Conservation (phyloP, 2,888 invertebrate species). For the Drosophila melanosoma region DNA sequence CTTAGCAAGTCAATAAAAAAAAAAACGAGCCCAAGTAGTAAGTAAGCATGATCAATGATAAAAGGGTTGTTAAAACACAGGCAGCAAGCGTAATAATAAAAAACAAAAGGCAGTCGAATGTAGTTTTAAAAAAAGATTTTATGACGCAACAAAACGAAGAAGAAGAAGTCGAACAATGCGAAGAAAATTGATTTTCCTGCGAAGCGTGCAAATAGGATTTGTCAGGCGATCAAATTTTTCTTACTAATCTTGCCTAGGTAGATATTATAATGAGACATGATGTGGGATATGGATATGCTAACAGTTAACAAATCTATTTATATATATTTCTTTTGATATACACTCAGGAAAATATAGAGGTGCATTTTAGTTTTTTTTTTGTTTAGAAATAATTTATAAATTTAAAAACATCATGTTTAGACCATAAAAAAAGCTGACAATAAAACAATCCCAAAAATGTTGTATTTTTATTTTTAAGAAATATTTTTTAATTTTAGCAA, state of each 20-base stretch:
- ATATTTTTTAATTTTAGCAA: no score
- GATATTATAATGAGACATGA: constrained; percentile 38
- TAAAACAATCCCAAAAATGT: neutral
- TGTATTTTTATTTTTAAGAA: no score
- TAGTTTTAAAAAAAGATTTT: constrained; percentile 50
- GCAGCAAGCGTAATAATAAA: neutral
- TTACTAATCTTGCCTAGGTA: constrained; percentile 41
- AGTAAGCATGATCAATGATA: constrained; percentile 77
- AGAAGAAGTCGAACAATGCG: constrained; percentile 13
- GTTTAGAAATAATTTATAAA: neutral
- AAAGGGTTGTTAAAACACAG: constrained; percentile 51
- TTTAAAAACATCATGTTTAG: no score
- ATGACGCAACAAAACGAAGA: constrained; percentile 31
- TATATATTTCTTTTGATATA: neutral
- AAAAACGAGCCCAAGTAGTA: constrained; percentile 5
- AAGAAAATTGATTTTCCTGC: constrained; percentile 71
- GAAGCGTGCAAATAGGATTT: constrained; percentile 79
- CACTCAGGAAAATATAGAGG: neutral
- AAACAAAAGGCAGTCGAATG: constrained; percentile 31
- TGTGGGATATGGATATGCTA: constrained; percentile 8
- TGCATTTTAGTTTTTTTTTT: neutral
- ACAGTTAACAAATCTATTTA: constrained; percentile 1
- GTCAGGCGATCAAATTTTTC: constrained; percentile 68
- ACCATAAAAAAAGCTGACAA: neutral
- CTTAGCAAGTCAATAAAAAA: constrained; percentile 75